These are phyloP conservation scores for Ephydatia muelleri DNA, from an alignment of 37 sponge, comb jelly and placozoan species.

Conservation along the genomic window DNA sequence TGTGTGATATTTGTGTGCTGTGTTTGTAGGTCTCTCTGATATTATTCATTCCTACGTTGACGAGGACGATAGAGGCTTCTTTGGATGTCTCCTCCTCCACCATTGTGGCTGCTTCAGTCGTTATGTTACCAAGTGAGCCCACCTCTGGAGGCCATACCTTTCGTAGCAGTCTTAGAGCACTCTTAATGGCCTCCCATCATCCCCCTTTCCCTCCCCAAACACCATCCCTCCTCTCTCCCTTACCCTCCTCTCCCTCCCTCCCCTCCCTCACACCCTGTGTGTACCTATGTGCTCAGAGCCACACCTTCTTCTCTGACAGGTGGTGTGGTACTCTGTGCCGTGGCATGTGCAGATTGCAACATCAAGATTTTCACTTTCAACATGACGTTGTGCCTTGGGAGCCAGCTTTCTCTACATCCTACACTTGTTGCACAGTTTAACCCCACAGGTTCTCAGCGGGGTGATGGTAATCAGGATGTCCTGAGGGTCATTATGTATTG, in stretches of 20 bases:
- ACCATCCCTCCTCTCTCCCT: background rate
- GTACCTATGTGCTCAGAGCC: background rate
- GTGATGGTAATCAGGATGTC: background rate
- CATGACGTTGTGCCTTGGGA: constrained; percentile 21
- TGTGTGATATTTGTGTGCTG: too few species aligned
- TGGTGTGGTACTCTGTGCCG: constrained; percentile 35
- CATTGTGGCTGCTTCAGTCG: background rate
- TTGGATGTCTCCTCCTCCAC: background rate
- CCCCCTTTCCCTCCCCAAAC: background rate
- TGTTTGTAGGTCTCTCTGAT: background rate
- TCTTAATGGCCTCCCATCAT: background rate
- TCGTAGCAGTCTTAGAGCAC: too few species aligned
- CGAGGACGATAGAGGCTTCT: background rate
- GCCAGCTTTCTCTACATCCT: constrained; percentile 31
- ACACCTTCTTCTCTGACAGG: constrained; percentile 8
- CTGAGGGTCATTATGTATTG: background rate
- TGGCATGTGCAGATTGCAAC: constrained; percentile 20
- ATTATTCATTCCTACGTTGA: background rate
- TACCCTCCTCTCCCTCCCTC: background rate
- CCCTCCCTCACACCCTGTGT: background rate
- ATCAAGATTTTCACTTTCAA: constrained; percentile 41
- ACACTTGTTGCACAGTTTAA: constrained; percentile 35
- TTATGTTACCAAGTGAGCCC: background rate
- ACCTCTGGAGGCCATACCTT: background rate
- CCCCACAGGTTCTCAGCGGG: constrained; percentile 12